phyloP scores from a whole-genome alignment of 1,140 invertebrate genomes.

The Drosophila ambigua region DNA sequence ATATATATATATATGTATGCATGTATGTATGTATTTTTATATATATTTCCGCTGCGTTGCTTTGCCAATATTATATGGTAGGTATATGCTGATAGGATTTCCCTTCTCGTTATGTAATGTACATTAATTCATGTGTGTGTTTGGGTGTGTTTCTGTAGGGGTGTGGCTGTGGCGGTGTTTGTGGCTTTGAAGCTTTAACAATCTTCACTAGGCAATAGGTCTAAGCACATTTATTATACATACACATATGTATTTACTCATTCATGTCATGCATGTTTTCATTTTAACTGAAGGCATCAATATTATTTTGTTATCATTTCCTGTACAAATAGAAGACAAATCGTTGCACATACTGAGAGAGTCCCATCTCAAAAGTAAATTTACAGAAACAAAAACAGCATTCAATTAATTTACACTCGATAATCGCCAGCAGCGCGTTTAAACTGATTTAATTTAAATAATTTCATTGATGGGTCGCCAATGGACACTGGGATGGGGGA shows the following conservation, averaged over 20 bases:
- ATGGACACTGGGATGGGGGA: constrained; percentile 10
- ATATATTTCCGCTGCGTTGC: constrained; percentile 47
- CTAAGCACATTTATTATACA: constrained; percentile 63
- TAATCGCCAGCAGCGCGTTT: constrained; percentile 32
- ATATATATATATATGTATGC: constrained; percentile 26
- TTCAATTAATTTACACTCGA: constrained; percentile 50
- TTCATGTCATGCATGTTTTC: not conserved
- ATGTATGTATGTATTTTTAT: constrained; percentile 9
- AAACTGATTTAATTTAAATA: constrained; percentile 12
- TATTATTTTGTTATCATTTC: constrained; percentile 25
- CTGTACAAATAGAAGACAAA: constrained; percentile 40
- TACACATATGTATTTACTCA: constrained; percentile 21
- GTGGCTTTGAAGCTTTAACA: constrained; percentile 73
- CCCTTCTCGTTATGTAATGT: constrained; percentile 68
- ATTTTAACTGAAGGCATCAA: constrained; percentile 9
- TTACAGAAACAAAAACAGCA: constrained; percentile 38
- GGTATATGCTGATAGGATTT: constrained; percentile 51
- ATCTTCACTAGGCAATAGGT: constrained; percentile 69
- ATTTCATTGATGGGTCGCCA: not conserved
- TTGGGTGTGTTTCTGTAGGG: constrained; percentile 19
- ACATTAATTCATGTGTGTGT: constrained; percentile 62
- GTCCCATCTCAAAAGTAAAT: constrained; percentile 34
- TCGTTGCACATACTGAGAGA: too few relatives aligned
- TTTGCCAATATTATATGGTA: constrained; percentile 49
- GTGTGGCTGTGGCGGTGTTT: constrained; percentile 8